Evolutionary conservation across 2,888 invertebrate species (phyloP), one percentile per base, ranked within the genome.

Genomic region (Leptogaster cylindrica): DNA sequence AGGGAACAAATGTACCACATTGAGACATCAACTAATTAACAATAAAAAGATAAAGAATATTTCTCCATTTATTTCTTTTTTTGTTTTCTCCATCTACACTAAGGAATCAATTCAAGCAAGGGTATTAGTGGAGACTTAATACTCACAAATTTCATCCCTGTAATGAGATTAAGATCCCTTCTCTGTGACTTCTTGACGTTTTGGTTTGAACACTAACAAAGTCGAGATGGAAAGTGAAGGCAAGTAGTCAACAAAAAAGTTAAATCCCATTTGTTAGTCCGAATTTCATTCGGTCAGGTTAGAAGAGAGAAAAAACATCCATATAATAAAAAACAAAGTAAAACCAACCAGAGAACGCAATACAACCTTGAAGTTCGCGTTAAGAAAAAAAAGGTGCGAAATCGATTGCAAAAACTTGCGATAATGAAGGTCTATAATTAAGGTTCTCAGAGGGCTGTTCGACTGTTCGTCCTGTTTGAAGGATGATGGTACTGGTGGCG

Each of bases 381-480:
- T n/a, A n/a, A n/a, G n/a, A n/a, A n/a, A 18, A 51, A 51, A 48
- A 51, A 51, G 14, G 51, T 28, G 51, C 8, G 51, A 51, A 51
- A 51, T 51, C 51, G 28, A 51, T 51, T 51, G 31, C 51, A 51
- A 51, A 51, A 51, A 51, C 27, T 28, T 51, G 51, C 31, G 51
- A 51, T 51, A 51, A 51, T 51, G 51, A 51, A 51, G 51, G 51
- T 51, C 51, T 51, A 51, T 51, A 51, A 51, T 51, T 51, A 51
- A 51, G 51, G 51, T 51, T 23, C 28, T n/a, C 51, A 23, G 28
- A 28, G 51, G 3, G 3, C 25, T 25, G 4, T 48, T 25, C n/a
- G n/a, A n/a, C n/a, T n/a, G n/a, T n/a, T n/a, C n/a, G n/a, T n/a
- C n/a, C n/a, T n/a, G n/a, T n/a, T n/a, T n/a, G n/a, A n/a, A n/a